These are phyloP conservation scores for Nemoura dubitans DNA, from an alignment of 2,888 invertebrate genomes.

Conservation along the genomic window DNA sequence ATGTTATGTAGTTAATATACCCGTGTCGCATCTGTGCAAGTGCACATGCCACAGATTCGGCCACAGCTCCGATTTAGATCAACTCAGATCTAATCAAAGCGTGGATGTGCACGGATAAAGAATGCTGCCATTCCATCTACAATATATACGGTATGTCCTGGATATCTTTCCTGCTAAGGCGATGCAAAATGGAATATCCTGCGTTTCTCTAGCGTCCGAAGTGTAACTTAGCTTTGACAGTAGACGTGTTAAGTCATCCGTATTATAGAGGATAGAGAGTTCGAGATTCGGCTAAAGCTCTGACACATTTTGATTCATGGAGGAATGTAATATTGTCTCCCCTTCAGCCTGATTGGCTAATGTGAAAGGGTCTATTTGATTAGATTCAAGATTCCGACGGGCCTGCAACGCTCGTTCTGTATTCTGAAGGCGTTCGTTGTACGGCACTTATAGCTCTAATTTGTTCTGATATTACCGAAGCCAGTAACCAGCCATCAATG, in stretches of 20 bases:
- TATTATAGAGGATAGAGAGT: neutral
- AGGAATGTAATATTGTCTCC: conserved; percentile 18
- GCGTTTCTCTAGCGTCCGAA: neutral
- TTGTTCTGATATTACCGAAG: conserved; percentile 20
- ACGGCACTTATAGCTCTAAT: conserved; percentile 27
- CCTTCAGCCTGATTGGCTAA: conserved; percentile 27
- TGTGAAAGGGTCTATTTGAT: conserved; percentile 34
- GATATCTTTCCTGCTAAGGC: neutral
- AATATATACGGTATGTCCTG: neutral
- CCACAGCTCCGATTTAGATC: neutral
- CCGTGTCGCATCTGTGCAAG: neutral
- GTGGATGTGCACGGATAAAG: neutral
- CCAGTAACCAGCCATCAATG: conserved; percentile 8
- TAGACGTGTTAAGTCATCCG: neutral
- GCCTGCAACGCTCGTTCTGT: neutral
- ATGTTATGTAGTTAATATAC: neutral
- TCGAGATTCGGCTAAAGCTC: neutral
- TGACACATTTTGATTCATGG: conserved; percentile 13
- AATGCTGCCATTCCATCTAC: neutral
- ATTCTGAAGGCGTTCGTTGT: conserved; percentile 19
- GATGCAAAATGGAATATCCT: neutral
- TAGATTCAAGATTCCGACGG: conserved; percentile 25
- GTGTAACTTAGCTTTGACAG: neutral
- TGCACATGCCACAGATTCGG: conserved; percentile 1
- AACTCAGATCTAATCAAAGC: neutral